These are phyloP conservation scores for Cariama cristata DNA, from an alignment of 2,113 vertebrate species.

Conservation along the genomic window DNA sequence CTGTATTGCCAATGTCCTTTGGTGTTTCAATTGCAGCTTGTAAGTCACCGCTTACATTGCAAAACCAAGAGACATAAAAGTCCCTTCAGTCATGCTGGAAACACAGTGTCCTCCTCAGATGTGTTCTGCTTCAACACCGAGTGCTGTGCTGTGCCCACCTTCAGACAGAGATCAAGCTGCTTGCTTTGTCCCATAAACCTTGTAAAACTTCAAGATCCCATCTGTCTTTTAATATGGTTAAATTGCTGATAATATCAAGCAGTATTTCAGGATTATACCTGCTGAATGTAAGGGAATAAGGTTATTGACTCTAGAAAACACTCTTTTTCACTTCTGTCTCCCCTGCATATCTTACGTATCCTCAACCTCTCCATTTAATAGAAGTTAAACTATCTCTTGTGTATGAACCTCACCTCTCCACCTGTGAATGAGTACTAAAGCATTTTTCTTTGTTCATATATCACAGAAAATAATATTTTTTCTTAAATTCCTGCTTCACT, in stretches of 20 bases:
- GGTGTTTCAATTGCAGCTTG: neutral
- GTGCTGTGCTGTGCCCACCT: neutral
- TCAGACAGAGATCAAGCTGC: neutral
- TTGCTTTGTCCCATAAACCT: neutral
- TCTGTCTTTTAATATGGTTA: neutral
- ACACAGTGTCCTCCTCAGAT: neutral
- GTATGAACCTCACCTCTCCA: neutral
- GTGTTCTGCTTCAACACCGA: accelerated
- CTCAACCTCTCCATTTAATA: neutral
- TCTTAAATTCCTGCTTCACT: neutral
- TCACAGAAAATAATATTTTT: neutral
- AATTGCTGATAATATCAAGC: neutral
- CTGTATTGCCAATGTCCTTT: neutral
- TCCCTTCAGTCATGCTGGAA: neutral
- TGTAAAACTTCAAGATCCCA: neutral
- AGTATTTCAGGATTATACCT: neutral
- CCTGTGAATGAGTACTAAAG: neutral
- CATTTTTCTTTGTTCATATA: neutral
- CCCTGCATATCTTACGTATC: neutral
- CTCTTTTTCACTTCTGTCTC: neutral
- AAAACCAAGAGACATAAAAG: neutral
- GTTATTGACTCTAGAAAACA: neutral
- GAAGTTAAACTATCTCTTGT: constrained; percentile 3
- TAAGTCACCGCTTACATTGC: neutral
- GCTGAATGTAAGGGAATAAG: neutral